Evolutionary conservation across 2,113 vertebrate species (phyloP).

Genomic region (Otus sunia): DNA sequence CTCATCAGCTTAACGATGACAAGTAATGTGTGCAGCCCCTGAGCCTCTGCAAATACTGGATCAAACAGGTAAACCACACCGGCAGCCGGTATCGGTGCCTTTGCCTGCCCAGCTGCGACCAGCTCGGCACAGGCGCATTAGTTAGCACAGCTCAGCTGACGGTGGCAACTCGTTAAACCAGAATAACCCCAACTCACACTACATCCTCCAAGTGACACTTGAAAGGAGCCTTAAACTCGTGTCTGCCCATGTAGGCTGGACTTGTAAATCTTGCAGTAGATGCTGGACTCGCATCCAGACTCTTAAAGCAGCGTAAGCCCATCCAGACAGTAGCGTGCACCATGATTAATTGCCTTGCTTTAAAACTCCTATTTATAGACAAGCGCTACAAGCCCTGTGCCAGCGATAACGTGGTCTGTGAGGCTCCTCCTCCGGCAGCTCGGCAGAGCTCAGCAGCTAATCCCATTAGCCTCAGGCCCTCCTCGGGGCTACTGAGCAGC

Average conservation of each 20-base stretch:
- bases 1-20: neutral
- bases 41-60: neutral
- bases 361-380: constrained; percentile 51
- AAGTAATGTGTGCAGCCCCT: neutral
- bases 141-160: accelerated
- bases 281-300: neutral
- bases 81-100: accelerated
- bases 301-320: neutral
- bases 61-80: accelerated
- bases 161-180: neutral
- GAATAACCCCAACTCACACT: neutral
- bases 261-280: neutral
- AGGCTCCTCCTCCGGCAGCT: neutral
- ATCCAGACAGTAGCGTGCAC: neutral
- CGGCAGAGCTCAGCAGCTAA: neutral
- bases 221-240: neutral
- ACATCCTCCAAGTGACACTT: neutral
- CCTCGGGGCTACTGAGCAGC: neutral
- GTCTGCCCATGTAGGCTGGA: neutral
- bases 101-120: neutral
- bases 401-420: neutral
- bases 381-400: neutral
- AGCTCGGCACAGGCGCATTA: accelerated
- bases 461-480: neutral
- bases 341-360: constrained; percentile 30